These are phyloP conservation scores for Halyomorpha halys DNA, from an alignment of 1,140 invertebrate species.

Conservation along the genomic window DNA sequence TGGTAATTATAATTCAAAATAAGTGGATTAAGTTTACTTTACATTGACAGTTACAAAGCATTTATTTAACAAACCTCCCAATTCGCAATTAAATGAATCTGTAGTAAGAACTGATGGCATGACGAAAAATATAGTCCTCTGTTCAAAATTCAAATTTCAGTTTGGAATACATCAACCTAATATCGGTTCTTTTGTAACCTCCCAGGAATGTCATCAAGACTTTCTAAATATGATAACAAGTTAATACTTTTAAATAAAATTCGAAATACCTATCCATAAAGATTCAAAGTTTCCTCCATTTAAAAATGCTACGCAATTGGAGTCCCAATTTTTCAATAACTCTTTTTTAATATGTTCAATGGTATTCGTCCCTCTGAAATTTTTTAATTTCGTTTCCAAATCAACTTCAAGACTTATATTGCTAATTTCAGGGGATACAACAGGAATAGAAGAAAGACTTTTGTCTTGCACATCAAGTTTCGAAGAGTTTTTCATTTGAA, in stretches of 20 bases:
- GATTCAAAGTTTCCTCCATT: not conserved
- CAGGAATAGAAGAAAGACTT: too few species aligned
- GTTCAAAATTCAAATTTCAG: too few species aligned
- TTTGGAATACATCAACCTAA: not conserved
- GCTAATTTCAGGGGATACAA: too few species aligned
- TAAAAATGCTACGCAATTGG: not conserved
- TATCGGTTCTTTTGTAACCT: constrained; percentile 10
- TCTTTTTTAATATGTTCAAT: not conserved
- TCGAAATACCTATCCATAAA: not conserved
- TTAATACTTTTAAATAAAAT: not conserved
- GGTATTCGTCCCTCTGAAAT: not conserved
- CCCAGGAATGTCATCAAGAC: constrained; percentile 8
- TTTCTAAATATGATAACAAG: not conserved
- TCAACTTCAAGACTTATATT: too few species aligned
- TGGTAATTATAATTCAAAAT: too few species aligned
- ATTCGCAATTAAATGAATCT: constrained; percentile 24
- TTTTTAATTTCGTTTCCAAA: constrained; percentile 1
- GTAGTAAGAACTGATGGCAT: constrained; percentile 24
- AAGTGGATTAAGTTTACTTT: too few species aligned
- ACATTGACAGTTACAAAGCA: too few species aligned
- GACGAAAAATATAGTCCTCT: too few species aligned
- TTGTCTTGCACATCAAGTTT: too few species aligned
- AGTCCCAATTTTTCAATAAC: not conserved
- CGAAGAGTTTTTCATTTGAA: too few species aligned
- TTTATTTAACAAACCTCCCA: constrained; percentile 4